A percentile compares a stretch with the other conserved stretches of the same genome.
These are phyloP conservation scores for Marronus borbonicus DNA, from an alignment of 2,888 invertebrate genomes.

Conservation along the genomic window DNA sequence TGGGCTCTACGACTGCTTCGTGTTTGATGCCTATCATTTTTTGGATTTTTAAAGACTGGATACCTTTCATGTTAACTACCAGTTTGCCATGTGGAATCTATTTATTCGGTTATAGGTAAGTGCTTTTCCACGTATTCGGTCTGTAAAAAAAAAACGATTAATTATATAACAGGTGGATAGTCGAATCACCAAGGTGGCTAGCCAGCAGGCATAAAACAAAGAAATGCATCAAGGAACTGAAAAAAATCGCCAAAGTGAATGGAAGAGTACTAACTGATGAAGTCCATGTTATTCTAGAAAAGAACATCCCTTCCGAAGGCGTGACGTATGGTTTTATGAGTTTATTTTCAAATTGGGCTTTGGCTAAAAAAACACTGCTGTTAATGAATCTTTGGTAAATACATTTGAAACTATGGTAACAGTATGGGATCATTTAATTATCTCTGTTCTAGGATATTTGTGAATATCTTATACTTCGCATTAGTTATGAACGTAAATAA, in stretches of 20 bases:
- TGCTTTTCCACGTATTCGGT: too few species aligned
- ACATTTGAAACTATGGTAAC: too few species aligned
- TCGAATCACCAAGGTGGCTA: slow-evolving; percentile 79
- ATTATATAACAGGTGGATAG: slow-evolving; percentile 70
- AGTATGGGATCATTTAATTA: neutral
- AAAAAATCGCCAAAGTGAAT: slow-evolving; percentile 74
- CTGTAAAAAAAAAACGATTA: slow-evolving; percentile 38
- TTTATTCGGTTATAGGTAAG: slow-evolving; percentile 70
- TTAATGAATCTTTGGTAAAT: slow-evolving; percentile 74
- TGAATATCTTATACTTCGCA: slow-evolving; percentile 72
- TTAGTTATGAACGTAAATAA: slow-evolving; percentile 73
- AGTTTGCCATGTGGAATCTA: slow-evolving; percentile 70
- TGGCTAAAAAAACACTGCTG: slow-evolving; percentile 73
- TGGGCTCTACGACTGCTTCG: slow-evolving; percentile 73
- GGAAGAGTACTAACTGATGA: slow-evolving; percentile 70
- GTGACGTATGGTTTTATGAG: slow-evolving; percentile 73
- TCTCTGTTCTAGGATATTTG: slow-evolving; percentile 69
- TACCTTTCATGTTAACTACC: slow-evolving; percentile 70
- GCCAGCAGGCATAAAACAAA: slow-evolving; percentile 72
- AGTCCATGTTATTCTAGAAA: slow-evolving; percentile 60
- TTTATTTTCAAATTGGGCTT: slow-evolving; percentile 73
- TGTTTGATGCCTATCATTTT: slow-evolving; percentile 72
- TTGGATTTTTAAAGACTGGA: slow-evolving; percentile 72
- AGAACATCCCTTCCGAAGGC: slow-evolving; percentile 61
- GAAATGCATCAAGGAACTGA: slow-evolving; percentile 71